Base-by-base conservation (phyloP, 1,140 invertebrate genomes). In the Trissolcus basalis region DNA sequence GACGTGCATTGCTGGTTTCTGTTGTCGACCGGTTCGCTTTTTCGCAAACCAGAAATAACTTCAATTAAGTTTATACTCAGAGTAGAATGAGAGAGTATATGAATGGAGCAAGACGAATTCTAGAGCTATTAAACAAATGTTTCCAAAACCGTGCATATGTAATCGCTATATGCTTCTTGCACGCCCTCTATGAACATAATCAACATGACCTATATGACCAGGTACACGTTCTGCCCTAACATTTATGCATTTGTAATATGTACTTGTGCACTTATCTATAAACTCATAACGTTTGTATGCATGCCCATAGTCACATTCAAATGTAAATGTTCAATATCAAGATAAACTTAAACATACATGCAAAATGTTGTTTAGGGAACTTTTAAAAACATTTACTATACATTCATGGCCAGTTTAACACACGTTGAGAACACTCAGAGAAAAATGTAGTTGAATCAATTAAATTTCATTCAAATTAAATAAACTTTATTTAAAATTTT, bases 101-200 rank as follows among this genome's bases (percentile, higher is more conserved):
- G 19, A 27, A n/a, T n/a, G n/a, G n/a, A n/a, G n/a, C n/a, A 65
- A 73, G 59, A 64, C 60, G 60, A 64, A 64, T 64, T 60, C 43
- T 32, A 33, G 11, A 35, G 45, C 16, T 51, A 61, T 73, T 65
- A 27, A 27, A 27, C 55, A 60, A n/a, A 36, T 63, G 50, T 51
- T 16, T 49, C 55, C 36, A 50, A 60, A 73, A 65, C 50, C 47
- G 47, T 44, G 27, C 27, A 49, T 41, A 44, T 48, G 58, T n/a
- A 43, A 55, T 7, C 48, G 14, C 15, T 45, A 49, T 54, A 55
- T 70, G 55, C 55, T 27, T 27, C 2, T 6, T 27, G 19, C 19
- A 27, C 19, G 19, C 6, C 19, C 19, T 3, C 19, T 65, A 65
- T 55, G 32, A 41, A 55, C 48, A 48, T 35, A 47, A 53, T 54